A percentile compares a stretch with the other conserved stretches of the same genome.
Evolutionary conservation across 2,113 vertebrate genomes (phyloP).

Genomic region (Sylvietta virens): DNA sequence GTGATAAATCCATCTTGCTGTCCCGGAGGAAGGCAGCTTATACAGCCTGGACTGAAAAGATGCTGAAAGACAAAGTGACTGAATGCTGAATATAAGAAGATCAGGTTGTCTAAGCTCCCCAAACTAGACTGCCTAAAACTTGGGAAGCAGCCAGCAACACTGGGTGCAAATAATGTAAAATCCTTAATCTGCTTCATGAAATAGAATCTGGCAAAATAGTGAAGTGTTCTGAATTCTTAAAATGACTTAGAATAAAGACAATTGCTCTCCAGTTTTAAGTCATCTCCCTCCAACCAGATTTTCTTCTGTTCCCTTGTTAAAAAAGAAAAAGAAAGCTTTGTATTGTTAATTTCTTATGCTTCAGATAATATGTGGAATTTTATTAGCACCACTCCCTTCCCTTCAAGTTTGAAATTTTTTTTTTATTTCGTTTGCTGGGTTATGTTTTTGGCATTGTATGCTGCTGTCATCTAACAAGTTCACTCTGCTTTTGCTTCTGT

Average conservation of each 20-base stretch:
- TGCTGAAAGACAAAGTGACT: constrained; percentile 18
- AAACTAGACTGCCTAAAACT: constrained; percentile 12
- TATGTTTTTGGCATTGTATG: not conserved
- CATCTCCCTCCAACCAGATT: not conserved
- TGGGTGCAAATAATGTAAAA: constrained; percentile 3
- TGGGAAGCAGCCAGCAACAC: not conserved
- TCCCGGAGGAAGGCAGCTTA: not conserved
- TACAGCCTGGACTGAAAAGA: not conserved
- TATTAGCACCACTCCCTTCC: not conserved
- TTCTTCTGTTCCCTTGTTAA: not conserved
- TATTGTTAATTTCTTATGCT: not conserved
- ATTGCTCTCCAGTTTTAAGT: not conserved
- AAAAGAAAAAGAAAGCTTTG: not conserved
- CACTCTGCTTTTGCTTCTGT: not conserved
- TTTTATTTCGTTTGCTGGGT: not conserved
- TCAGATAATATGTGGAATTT: not conserved
- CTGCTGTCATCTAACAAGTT: not conserved
- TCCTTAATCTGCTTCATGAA: constrained; percentile 12
- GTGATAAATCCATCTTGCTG: constrained; percentile 27
- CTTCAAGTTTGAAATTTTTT: not conserved
- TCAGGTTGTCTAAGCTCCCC: constrained; percentile 26
- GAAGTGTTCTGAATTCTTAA: constrained; percentile 5
- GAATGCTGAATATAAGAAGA: not conserved
- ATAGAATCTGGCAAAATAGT: not conserved
- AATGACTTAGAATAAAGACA: not conserved